Base-by-base conservation (phyloP, 2,888 invertebrate species). In the Sialis lutaria region DNA sequence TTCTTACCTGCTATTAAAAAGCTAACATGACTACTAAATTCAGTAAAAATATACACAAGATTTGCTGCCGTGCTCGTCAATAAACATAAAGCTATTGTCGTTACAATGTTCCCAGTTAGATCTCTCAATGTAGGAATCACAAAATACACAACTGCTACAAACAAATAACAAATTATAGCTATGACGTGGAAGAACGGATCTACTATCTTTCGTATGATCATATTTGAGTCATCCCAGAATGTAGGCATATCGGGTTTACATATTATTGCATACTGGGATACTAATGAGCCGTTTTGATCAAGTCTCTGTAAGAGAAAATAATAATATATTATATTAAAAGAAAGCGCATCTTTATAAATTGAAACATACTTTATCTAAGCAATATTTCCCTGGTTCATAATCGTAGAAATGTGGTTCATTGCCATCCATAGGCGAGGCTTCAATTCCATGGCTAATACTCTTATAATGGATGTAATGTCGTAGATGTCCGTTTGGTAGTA, bases 91-190 rank as follows among this genome's bases (percentile, higher is more conserved):
- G 79, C 79, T 58, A 88, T 80, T 42, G 85, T 87, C 1, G 87
- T 86, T 49, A 88, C 76, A 52, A 88, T 87, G 60, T 88, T 88
- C 3, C 88, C 88, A 34, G 85, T 79, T 44, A 88, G 69, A 67
- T 89, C 87, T 58, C 86, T 68, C 48, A 89, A 65, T 45, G 87
- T 86, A 9, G 88, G 87, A 58, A 89, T 65, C 37, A 88, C 77
- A 64, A 88, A 88, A 59, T 88, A 88, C 50, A 87, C 75, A 42
- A 87, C 74, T 5, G 87, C 82, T 35, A 86, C 77, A 9, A 79
- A 60, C 46, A 87, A 63, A 54, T 81, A 76, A 52, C 83, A 74
- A 42, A 77, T 67, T 55, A 88, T 78, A 9, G 82, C 73, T 45
- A 86, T 72, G 1, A 75, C 76, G 63, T 86, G 86, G 52, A 83